phyloP scores from a whole-genome alignment of 2,113 vertebrate genomes.

The western clawed frog (Xenopus tropicalis) region DNA sequence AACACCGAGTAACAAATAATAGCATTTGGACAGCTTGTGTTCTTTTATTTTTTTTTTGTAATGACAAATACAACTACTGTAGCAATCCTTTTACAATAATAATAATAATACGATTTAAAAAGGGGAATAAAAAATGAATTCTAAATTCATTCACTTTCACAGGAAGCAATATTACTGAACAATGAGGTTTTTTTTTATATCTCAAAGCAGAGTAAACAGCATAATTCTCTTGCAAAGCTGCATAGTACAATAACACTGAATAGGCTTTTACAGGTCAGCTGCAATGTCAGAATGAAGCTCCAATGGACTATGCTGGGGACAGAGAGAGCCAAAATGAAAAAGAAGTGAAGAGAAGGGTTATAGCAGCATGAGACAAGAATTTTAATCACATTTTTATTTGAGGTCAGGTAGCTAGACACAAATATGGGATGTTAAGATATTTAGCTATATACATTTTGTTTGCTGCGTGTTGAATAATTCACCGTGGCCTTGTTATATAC shows the following conservation, averaged over 20 bases:
- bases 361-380: slow-evolving; percentile 6
- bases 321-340: slow-evolving; percentile 1
- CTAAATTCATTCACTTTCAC: no score
- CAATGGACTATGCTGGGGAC: slow-evolving; percentile 2
- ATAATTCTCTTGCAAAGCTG: neutral
- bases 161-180: neutral
- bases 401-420: neutral
- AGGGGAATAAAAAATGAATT: neutral
- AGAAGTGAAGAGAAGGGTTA: slow-evolving; percentile 25
- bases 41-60: neutral
- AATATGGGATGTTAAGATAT: neutral
- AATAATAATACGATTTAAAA: no score
- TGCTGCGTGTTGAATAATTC: no score
- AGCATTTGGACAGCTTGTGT: slow-evolving; percentile 1
- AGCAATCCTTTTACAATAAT: neutral
- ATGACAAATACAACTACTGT: neutral
- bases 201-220: neutral
- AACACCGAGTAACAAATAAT: slow-evolving; percentile 8
- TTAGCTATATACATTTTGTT: no score
- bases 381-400: slow-evolving; percentile 8
- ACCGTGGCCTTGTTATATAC: no score
- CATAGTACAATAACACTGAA: slow-evolving; percentile 3
- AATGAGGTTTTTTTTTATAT: neutral
- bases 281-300: slow-evolving; percentile 24
- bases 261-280: slow-evolving; percentile 6